Percentiles rank a stretch among this genome's conserved stretches.
Evolutionary conservation across 1,140 invertebrate genomes (phyloP).

Genomic region (Cydia pomonella): DNA sequence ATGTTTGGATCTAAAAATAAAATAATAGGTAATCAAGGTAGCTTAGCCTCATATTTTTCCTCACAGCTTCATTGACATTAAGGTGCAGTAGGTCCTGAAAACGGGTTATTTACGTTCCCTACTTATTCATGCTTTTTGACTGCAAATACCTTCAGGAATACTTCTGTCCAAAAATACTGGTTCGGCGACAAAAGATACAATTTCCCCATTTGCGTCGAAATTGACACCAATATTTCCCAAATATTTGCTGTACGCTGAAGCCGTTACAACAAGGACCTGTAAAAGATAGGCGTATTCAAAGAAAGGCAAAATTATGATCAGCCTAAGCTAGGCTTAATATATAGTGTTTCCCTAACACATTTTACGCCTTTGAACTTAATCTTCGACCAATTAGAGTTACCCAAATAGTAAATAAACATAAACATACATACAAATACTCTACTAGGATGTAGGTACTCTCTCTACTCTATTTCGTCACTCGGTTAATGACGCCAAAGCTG

Average conservation of each 20-base stretch:
- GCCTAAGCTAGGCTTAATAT: too few species aligned
- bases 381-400: too few species aligned
- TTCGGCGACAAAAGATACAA: constrained; percentile 83
- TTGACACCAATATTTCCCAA: constrained; percentile 84
- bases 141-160: constrained; percentile 79
- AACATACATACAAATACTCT: too few species aligned
- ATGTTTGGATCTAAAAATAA: constrained; percentile 59
- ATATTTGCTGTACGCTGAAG: constrained; percentile 83
- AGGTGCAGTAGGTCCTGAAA: too few species aligned
- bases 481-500: too few species aligned
- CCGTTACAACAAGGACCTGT: constrained; percentile 83
- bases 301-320: background rate
- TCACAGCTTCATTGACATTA: too few species aligned
- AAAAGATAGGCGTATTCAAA: constrained; percentile 39
- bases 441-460: too few species aligned
- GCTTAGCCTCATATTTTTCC: background rate
- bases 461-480: too few species aligned
- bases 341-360: too few species aligned
- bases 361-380: too few species aligned
- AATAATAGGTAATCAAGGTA: constrained; percentile 10
- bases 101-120: too few species aligned
- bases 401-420: too few species aligned
- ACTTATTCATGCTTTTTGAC: background rate
- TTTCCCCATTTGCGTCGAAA: constrained; percentile 84
- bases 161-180: constrained; percentile 85